Conservation (phyloP, 2,113 vertebrate genomes). For the Apaloderma vittatum region DNA sequence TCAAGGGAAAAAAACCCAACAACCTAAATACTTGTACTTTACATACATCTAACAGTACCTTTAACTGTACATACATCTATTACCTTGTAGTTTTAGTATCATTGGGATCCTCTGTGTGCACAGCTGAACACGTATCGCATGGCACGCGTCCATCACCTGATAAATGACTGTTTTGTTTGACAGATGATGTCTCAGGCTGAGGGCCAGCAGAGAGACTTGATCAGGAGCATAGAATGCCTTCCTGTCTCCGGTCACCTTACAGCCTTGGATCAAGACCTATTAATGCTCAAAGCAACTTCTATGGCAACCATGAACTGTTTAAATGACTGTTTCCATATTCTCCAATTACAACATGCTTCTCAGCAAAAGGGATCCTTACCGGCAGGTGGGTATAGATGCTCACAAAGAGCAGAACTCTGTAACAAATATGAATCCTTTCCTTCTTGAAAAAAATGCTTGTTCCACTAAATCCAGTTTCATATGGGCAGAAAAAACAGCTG, state of each 20-base stretch:
- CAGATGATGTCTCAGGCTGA: slow-evolving; percentile 98
- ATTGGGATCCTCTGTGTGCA: not conserved
- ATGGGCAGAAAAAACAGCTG: not conserved
- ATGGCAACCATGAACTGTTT: slow-evolving; percentile 98
- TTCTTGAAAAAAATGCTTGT: not conserved
- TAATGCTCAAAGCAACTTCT: slow-evolving; percentile 98
- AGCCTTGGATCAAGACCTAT: slow-evolving; percentile 94
- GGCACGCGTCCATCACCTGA: not conserved
- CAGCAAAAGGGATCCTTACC: slow-evolving; percentile 87
- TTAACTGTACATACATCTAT: not conserved
- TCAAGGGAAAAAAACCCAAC: not conserved
- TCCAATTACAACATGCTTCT: slow-evolving; percentile 94
- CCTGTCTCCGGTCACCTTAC: slow-evolving; percentile 90
- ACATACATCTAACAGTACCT: not conserved
- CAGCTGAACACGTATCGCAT: not conserved
- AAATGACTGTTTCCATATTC: slow-evolving; percentile 96
- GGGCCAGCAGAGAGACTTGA: slow-evolving; percentile 93
- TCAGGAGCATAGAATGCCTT: slow-evolving; percentile 93
- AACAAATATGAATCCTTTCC: not conserved
- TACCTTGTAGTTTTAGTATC: not conserved
- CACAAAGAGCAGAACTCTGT: not conserved
- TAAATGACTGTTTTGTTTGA: slow-evolving; percentile 44
- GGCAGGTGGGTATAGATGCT: slow-evolving; percentile 80
- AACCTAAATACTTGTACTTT: not conserved
- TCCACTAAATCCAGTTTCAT: slow-evolving; percentile 9